A percentile compares a stretch with the other conserved stretches of the same genome.
Evolutionary conservation across 2,888 invertebrate genomes (phyloP).

Genomic region (Spialia ferax): DNA sequence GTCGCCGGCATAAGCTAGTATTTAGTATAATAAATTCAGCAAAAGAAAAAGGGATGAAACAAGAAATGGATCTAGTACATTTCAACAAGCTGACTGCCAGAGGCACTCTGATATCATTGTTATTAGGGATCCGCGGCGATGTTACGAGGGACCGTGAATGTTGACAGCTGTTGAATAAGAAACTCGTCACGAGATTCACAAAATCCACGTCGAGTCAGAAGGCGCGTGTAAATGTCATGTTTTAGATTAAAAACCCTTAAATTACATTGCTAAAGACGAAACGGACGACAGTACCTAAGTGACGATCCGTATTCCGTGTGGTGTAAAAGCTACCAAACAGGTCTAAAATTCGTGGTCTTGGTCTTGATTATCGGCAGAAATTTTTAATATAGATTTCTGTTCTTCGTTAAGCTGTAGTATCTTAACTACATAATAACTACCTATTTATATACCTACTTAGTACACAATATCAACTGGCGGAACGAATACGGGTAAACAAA

Average conservation of each 20-base stretch:
- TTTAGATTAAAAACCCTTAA: not conserved
- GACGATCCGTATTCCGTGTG: too few species aligned
- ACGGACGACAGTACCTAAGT: too few species aligned
- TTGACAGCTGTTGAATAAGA: constrained; percentile 60
- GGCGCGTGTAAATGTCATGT: constrained; percentile 37
- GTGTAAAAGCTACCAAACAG: too few species aligned
- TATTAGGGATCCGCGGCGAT: constrained; percentile 55
- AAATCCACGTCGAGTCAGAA: constrained; percentile 55
- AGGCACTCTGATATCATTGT: constrained; percentile 53
- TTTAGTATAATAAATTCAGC: too few species aligned
- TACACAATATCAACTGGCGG: too few species aligned
- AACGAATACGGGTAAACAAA: not conserved
- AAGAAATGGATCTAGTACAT: constrained; percentile 13
- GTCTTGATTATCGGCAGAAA: too few species aligned
- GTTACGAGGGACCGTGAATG: constrained; percentile 64
- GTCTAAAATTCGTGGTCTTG: not conserved
- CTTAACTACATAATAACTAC: too few species aligned
- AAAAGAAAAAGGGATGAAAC: not conserved
- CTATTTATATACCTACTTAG: too few species aligned
- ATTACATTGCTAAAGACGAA: not conserved
- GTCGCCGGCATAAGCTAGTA: not conserved
- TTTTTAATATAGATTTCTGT: too few species aligned
- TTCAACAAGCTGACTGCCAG: constrained; percentile 17
- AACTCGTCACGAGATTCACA: constrained; percentile 58
- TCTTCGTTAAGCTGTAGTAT: too few species aligned